Base-by-base conservation (phyloP, 1,140 invertebrate species). In the Drosophila chauvacae region DNA sequence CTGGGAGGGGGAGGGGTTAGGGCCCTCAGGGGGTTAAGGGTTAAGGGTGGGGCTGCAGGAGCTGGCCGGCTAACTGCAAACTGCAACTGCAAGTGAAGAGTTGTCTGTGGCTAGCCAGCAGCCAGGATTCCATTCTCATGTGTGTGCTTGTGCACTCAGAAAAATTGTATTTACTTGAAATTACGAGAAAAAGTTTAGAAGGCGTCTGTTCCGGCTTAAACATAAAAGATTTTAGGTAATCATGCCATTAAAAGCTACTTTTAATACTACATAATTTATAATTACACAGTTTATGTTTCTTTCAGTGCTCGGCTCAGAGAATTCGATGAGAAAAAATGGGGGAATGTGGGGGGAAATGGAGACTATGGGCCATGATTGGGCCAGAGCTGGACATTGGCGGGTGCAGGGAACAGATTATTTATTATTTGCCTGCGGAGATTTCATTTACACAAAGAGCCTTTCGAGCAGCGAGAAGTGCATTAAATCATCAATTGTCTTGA, bases 51-150 rank as follows among this genome's bases (percentile, higher is more conserved):
- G 28, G 47, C 20, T 20, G 48, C 39, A 37, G 68, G 65, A 63
- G 61, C 60, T 23, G 53, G 51, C 82, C 26, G 50, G 81, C 81
- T 71, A 83, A 83, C 79, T 83, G 76, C 61, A 83, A 84, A 80
- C 78, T 86, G 82, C 82, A 86, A 86, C 83, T 87, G 83, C 83
- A 88, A 88, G 80, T 87, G 83, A 87, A 87, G 84, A 84, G 75
- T 87, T 87, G 76, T 74, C 83, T 87, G 83, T 77, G 83, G 83
- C 83, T 68, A 80, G 80, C 80, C 70, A 72, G 60, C 66, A 72
- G 74, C 66, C 66, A 59, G 53, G 66, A 72, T 71, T 72, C 42
- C 69, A 42, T 51, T 72, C 41, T 59, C 69, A 71, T 50, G 59
- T 72, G 55, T 47, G 47, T 64, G 70, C 51, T 44, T 64, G 18